phyloP scores from a whole-genome alignment of 2,797 vertebrate species.

The Nannoperca obscura region DNA sequence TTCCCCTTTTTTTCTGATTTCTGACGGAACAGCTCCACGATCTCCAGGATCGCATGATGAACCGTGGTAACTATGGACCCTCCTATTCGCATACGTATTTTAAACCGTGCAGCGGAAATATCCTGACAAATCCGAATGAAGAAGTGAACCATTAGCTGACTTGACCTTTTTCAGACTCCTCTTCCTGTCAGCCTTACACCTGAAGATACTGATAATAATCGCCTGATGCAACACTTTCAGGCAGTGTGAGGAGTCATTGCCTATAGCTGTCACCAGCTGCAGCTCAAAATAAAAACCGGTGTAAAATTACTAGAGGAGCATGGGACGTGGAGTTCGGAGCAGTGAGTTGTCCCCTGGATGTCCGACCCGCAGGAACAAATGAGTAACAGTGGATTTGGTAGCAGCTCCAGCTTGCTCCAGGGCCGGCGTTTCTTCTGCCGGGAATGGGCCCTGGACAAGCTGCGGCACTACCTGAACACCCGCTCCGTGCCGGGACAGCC shows the following conservation, averaged over 20 bases:
- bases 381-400: conserved; percentile 69
- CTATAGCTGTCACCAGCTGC: conserved; percentile 35
- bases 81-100: background rate
- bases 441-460: conserved; percentile 89
- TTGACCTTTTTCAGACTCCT: conserved; percentile 35
- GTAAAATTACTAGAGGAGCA: conserved; percentile 49
- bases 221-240: conserved; percentile 51
- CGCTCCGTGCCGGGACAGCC: conserved; percentile 56
- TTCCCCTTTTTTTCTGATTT: conserved; percentile 47
- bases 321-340: conserved; percentile 68
- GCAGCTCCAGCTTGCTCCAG: conserved; percentile 78
- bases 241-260: conserved; percentile 32
- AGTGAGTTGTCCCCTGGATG: conserved; percentile 38
- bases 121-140: background rate
- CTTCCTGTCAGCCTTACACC: conserved; percentile 6
- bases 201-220: conserved; percentile 21
- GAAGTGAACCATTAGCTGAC: conserved; percentile 36
- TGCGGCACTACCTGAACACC: conserved; percentile 81
- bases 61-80: conserved; percentile 27
- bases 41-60: conserved; percentile 24
- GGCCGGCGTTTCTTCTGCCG: conserved; percentile 87
- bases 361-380: conserved; percentile 66
- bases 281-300: conserved; percentile 20
- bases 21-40: conserved; percentile 43
- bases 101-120: conserved; percentile 9